A percentile compares a stretch with the other conserved stretches of the same genome.
These are phyloP conservation scores for Zelleria hepariella DNA, from an alignment of 2,888 invertebrate species.

Conservation along the genomic window DNA sequence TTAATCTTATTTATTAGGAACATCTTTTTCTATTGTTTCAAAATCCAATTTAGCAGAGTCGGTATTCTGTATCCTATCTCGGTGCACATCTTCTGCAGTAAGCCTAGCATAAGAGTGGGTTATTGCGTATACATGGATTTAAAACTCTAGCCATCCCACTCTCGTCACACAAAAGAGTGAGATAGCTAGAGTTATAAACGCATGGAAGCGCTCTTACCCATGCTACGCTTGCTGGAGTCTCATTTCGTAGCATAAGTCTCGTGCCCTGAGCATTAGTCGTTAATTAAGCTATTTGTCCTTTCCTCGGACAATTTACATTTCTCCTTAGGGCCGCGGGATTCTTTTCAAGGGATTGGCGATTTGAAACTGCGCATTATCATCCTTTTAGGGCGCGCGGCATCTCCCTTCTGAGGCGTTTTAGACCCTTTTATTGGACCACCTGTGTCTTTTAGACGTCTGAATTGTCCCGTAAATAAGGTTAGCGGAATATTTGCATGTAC, in stretches of 20 bases:
- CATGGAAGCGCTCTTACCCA: no score
- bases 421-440: constrained; percentile 69
- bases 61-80: no score
- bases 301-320: constrained; percentile 64
- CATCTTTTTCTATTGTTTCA: no score
- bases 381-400: constrained; percentile 71
- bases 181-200: no score
- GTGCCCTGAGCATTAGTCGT: constrained; percentile 54
- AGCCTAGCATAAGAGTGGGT: no score
- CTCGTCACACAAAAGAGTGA: no score
- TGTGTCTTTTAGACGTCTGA: constrained; percentile 66
- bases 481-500: constrained; percentile 56
- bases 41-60: no score
- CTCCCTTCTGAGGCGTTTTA: constrained; percentile 44
- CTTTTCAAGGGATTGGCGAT: constrained; percentile 37
- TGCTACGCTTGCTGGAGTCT: no score
- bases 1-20: no score
- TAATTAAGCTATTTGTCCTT: constrained; percentile 72
- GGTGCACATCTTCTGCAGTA: no score
- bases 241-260: constrained; percentile 36
- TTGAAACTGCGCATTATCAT: constrained; percentile 69
- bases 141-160: no score
- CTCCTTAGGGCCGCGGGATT: constrained; percentile 52
- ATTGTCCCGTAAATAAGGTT: constrained; percentile 70
- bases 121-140: no score